Conservation (phyloP, 2,797 vertebrate species). For the Morus bassanus region DNA sequence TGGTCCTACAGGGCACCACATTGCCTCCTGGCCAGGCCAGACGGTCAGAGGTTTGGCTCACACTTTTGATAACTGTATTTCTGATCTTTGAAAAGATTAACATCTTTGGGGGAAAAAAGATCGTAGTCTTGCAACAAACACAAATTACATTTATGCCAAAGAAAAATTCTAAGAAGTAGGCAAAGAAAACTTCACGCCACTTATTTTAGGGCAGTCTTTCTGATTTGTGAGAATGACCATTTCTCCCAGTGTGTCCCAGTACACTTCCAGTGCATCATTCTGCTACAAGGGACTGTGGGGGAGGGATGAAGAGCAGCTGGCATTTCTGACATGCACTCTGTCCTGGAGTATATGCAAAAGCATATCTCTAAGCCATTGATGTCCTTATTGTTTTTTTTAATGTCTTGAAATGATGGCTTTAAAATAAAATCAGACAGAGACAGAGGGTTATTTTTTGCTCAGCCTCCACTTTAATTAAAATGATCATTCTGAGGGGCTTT, state of each 20-base stretch:
- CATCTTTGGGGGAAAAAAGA: background rate
- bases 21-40: background rate
- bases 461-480: background rate
- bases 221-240: background rate
- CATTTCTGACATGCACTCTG: background rate
- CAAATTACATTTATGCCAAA: background rate
- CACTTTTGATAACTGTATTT: background rate
- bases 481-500: rapidly evolving
- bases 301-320: background rate
- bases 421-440: background rate
- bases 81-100: background rate
- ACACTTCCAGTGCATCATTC: background rate
- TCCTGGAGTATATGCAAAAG: background rate
- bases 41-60: background rate
- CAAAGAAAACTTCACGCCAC: background rate
- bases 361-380: background rate
- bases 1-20: rapidly evolving
- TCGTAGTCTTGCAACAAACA: background rate
- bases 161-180: background rate
- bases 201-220: background rate
- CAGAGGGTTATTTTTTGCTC: background rate
- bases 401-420: background rate
- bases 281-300: background rate
- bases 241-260: background rate
- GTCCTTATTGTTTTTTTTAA: background rate